These are phyloP conservation scores for Capromys pilorides DNA, from an alignment of 2,797 vertebrate species.

Conservation along the genomic window DNA sequence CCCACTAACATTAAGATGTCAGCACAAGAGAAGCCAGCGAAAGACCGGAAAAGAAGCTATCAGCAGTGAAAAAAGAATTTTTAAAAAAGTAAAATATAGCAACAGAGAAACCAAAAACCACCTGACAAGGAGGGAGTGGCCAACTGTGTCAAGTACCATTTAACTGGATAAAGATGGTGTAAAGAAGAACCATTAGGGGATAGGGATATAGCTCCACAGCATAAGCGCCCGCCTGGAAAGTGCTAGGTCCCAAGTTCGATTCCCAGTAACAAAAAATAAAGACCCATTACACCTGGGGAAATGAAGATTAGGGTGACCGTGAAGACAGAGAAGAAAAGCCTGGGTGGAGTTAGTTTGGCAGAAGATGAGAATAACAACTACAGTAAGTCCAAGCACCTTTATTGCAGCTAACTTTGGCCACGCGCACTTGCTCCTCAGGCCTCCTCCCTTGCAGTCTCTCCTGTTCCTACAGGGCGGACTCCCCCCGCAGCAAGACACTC, in stretches of 20 bases:
- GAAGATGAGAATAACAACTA: neutral
- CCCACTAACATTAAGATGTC: neutral
- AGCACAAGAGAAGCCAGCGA: neutral
- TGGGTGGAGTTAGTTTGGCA: neutral
- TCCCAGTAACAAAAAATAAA: neutral
- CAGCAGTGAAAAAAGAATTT: neutral
- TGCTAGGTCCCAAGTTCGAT: too few relatives aligned
- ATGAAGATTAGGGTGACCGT: neutral
- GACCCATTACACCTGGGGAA: neutral
- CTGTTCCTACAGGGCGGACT: neutral
- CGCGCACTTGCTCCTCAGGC: neutral
- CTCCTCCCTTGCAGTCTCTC: neutral
- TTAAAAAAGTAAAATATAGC: neutral
- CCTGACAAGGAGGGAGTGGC: neutral
- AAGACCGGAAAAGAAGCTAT: neutral
- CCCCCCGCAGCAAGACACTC: neutral
- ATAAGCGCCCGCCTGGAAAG: too few relatives aligned
- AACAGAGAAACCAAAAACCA: conserved; percentile 12
- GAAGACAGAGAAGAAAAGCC: neutral
- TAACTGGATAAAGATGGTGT: neutral
- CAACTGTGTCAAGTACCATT: neutral
- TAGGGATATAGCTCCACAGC: too few relatives aligned
- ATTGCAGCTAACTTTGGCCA: neutral
- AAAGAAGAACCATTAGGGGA: too few relatives aligned
- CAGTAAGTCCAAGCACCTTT: neutral